Percentiles rank a stretch among this genome's conserved stretches.
phyloP scores from a whole-genome alignment of 2,888 invertebrate genomes.

The Stenotaenia linearis region DNA sequence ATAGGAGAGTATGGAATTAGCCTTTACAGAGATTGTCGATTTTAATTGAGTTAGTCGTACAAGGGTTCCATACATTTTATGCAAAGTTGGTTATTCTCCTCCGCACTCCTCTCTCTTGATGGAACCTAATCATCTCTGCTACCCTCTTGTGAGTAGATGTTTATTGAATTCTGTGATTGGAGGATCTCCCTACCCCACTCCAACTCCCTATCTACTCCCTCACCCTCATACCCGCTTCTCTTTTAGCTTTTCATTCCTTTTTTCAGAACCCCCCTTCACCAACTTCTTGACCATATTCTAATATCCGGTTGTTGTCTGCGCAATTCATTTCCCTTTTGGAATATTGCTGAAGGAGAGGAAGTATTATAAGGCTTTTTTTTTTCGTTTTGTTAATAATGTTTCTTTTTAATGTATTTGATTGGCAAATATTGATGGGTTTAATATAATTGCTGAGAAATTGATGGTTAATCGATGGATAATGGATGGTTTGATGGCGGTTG shows the following conservation, averaged over 20 bases:
- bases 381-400: background rate
- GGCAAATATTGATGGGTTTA: no score
- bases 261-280: background rate
- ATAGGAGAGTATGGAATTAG: background rate
- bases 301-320: slow-evolving; percentile 8
- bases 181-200: background rate
- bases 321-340: background rate
- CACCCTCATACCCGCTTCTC: background rate
- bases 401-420: no score
- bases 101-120: background rate
- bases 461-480: no score
- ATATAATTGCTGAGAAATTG: no score
- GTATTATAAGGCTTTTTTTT: background rate
- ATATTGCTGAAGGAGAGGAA: background rate
- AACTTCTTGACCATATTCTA: background rate
- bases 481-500: no score
- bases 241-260: background rate
- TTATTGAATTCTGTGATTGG: slow-evolving; percentile 26
- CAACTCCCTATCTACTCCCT: background rate
- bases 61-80: background rate
- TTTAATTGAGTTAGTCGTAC: background rate
- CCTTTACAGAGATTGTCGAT: background rate
- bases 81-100: background rate
- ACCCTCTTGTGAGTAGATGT: slow-evolving; percentile 3
- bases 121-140: background rate